Evolutionary conservation across 2,113 vertebrate species (phyloP).

Genomic region (Cyphomyrus plagiostoma): DNA sequence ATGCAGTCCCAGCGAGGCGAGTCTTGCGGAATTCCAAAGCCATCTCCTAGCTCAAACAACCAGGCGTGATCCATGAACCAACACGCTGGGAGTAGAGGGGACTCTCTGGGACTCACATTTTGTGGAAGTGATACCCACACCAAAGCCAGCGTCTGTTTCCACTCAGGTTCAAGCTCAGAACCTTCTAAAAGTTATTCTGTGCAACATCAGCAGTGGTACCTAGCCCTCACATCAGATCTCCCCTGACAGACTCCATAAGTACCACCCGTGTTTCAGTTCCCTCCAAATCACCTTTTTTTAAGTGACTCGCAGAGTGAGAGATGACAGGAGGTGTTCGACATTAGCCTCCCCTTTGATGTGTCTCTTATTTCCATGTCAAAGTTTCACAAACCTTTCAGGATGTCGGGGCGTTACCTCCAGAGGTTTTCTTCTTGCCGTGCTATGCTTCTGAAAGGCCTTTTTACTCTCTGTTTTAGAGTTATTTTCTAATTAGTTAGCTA

Average conservation of each 20-base stretch:
- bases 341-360: not conserved
- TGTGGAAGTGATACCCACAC: constrained; percentile 1
- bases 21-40: not conserved
- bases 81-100: not conserved
- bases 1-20: not conserved
- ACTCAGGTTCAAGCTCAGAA: not conserved
- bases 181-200: not conserved
- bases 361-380: constrained; percentile 9
- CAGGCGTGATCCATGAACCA: too few relatives aligned
- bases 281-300: constrained; percentile 7
- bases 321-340: not conserved
- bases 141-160: not conserved
- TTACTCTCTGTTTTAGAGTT: not conserved
- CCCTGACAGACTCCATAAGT: not conserved
- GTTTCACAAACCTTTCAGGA: not conserved
- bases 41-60: not conserved
- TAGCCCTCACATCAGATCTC: not conserved
- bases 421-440: not conserved
- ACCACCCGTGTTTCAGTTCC: not conserved
- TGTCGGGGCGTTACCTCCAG: not conserved
- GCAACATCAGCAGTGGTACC: not conserved
- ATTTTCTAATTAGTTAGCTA: not conserved
- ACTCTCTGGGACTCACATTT: not conserved
- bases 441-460: not conserved
- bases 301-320: constrained; percentile 4